These are phyloP conservation scores for Limonius californicus DNA, from an alignment of 1,140 invertebrate species.

Conservation along the genomic window DNA sequence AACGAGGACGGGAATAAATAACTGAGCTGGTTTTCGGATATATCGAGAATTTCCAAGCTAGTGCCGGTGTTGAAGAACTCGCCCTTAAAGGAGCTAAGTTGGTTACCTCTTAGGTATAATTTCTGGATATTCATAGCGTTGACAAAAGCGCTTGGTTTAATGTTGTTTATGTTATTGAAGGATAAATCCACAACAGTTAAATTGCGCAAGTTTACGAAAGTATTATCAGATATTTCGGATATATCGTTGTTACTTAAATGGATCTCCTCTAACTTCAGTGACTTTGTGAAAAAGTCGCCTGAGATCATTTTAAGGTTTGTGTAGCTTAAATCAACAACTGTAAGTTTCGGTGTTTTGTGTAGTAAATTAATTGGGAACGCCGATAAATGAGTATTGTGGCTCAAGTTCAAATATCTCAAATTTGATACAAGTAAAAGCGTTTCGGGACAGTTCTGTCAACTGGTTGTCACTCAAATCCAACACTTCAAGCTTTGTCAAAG, in stretches of 20 bases:
- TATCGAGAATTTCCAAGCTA: slow-evolving; percentile 66
- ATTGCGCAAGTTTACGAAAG: slow-evolving; percentile 69
- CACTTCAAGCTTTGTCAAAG: slow-evolving; percentile 60
- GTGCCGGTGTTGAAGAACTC: slow-evolving; percentile 73
- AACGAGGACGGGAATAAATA: slow-evolving; percentile 80
- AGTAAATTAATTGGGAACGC: slow-evolving; percentile 57
- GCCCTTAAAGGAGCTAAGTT: slow-evolving; percentile 71
- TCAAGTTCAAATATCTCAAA: slow-evolving; percentile 73
- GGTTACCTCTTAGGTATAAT: slow-evolving; percentile 66
- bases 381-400: slow-evolving; percentile 67
- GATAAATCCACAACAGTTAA: slow-evolving; percentile 69
- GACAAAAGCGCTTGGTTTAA: slow-evolving; percentile 64
- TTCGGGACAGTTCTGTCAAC: slow-evolving; percentile 62
- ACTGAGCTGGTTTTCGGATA: slow-evolving; percentile 71
- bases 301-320: slow-evolving; percentile 68
- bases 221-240: slow-evolving; percentile 65
- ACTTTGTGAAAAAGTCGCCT: slow-evolving; percentile 65
- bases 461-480: slow-evolving; percentile 78
- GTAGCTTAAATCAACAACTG: slow-evolving; percentile 67
- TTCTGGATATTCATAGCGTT: slow-evolving; percentile 65
- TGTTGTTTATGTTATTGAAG: slow-evolving; percentile 70
- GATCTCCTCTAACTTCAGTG: slow-evolving; percentile 60
- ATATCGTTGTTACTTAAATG: slow-evolving; percentile 64
- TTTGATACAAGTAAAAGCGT: slow-evolving; percentile 65
- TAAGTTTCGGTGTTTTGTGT: slow-evolving; percentile 57